These are phyloP conservation scores for Darevskia mixta DNA, from an alignment of 2,797 vertebrate species.

Conservation along the genomic window DNA sequence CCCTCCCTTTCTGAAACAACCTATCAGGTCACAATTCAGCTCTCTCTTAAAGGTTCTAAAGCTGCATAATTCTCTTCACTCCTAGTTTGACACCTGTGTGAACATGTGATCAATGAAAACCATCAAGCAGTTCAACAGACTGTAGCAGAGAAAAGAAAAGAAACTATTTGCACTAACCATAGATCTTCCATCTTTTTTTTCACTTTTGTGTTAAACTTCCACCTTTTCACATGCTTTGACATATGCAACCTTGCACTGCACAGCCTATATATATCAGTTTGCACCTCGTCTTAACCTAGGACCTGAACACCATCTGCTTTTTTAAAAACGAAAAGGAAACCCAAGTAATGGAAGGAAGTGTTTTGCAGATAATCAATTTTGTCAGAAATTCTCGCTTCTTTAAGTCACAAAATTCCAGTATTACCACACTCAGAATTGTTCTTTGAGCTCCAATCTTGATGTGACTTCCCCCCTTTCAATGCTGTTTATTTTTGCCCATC, in stretches of 20 bases:
- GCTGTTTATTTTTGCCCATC: neutral
- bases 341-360: neutral
- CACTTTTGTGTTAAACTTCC: neutral
- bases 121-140: neutral
- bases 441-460: neutral
- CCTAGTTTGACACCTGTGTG: neutral
- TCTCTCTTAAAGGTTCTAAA: neutral
- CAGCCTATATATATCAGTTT: neutral
- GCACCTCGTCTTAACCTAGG: neutral
- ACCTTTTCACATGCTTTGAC: neutral
- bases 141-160: neutral
- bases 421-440: neutral
- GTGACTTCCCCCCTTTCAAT: neutral
- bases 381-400: neutral
- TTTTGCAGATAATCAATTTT: conserved; percentile 3
- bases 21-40: neutral
- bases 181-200: neutral
- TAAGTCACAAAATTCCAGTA: neutral
- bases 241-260: neutral
- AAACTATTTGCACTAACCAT: neutral
- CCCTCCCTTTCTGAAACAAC: neutral
- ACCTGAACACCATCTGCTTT: neutral
- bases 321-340: too few relatives aligned
- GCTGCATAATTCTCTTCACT: neutral
- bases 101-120: neutral